Conservation (phyloP, 2,797 vertebrate genomes). For the Chiloscyllium punctatum region DNA sequence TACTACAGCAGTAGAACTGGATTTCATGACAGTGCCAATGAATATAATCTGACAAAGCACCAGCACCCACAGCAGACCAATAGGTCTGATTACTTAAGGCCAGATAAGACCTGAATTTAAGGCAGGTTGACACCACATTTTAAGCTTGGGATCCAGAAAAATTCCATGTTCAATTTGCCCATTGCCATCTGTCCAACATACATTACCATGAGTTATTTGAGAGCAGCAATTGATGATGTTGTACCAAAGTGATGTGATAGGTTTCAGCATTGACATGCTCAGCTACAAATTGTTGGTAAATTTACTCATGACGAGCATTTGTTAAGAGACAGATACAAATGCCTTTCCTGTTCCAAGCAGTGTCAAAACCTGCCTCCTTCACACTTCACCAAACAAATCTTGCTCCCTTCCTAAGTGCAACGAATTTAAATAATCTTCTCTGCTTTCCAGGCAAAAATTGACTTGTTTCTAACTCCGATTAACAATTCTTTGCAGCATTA, state of each 20-base stretch:
- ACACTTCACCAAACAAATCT: neutral
- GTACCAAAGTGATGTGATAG: neutral
- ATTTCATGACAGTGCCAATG: neutral
- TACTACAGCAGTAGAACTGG: neutral
- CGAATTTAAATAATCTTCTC: neutral
- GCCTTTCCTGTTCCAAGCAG: neutral
- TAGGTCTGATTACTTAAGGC: neutral
- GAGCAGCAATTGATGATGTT: neutral
- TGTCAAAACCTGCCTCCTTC: neutral
- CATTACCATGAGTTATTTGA: neutral
- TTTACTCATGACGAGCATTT: neutral
- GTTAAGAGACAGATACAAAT: neutral
- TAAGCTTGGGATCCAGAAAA: too few relatives aligned
- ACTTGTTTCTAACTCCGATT: neutral
- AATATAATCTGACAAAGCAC: neutral
- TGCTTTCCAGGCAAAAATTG: neutral
- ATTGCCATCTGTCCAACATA: too few relatives aligned
- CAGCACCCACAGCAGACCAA: neutral
- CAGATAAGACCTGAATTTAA: too few relatives aligned
- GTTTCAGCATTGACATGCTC: neutral
- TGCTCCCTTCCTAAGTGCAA: neutral
- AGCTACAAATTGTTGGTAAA: neutral
- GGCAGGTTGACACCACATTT: too few relatives aligned
- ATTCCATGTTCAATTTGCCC: too few relatives aligned
- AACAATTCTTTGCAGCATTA: neutral